phyloP scores from a whole-genome alignment of 2,797 vertebrate genomes.

The Notoglanidium macrostoma region DNA sequence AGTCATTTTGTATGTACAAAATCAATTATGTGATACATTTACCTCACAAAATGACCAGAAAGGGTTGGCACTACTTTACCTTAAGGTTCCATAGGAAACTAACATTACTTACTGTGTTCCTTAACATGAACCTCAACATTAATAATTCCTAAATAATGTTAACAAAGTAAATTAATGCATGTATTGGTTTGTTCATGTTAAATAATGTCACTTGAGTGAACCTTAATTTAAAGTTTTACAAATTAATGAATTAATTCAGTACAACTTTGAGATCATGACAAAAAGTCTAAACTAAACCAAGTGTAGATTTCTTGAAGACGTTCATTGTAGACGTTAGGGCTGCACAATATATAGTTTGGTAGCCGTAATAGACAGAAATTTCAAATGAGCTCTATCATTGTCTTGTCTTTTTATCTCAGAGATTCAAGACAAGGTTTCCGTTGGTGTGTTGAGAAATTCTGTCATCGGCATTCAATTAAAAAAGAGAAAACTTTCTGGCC shows the following conservation, averaged over 20 bases:
- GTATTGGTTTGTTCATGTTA: neutral
- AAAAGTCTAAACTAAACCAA: neutral
- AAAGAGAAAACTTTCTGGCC: neutral
- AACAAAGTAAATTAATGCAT: neutral
- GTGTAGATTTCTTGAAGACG: neutral
- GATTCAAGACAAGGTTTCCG: neutral
- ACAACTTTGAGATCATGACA: neutral
- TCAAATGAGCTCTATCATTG: neutral
- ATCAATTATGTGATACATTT: neutral
- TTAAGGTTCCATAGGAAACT: neutral
- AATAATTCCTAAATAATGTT: conserved; percentile 9
- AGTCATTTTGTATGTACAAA: neutral
- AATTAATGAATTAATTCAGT: neutral
- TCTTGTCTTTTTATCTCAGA: neutral
- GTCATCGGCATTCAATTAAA: neutral
- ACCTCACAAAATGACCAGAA: neutral
- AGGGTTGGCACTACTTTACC: neutral
- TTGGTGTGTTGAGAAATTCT: neutral
- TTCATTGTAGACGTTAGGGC: neutral
- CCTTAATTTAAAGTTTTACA: neutral
- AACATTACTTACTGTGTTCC: neutral
- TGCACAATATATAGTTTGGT: neutral
- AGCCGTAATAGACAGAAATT: neutral
- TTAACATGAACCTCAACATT: neutral
- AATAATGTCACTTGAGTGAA: neutral